Conservation (phyloP, 2,797 vertebrate genomes). For the Micrastur ruficollis region DNA sequence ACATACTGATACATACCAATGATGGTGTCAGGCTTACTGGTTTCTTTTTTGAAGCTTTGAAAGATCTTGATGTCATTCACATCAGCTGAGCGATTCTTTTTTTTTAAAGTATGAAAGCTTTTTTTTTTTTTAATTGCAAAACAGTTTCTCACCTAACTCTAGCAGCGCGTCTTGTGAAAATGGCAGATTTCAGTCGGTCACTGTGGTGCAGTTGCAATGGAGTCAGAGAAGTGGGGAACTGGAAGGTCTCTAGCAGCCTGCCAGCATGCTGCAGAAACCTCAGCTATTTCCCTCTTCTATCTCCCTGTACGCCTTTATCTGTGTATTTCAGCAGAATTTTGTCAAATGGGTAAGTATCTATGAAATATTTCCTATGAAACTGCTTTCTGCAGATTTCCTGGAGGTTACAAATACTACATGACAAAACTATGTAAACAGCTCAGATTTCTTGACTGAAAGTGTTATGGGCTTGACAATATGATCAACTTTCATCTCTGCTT, state of each 20-base stretch:
- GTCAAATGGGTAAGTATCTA: background rate
- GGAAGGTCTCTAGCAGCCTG: background rate
- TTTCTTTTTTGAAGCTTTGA: background rate
- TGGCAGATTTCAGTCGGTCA: background rate
- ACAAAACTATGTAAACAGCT: background rate
- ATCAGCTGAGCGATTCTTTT: background rate
- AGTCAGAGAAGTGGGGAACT: background rate
- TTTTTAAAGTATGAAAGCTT: background rate
- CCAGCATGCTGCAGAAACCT: background rate
- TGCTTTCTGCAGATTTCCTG: background rate
- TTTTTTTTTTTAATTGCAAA: background rate
- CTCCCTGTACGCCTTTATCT: fast-evolving
- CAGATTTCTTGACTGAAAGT: background rate
- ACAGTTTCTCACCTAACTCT: background rate
- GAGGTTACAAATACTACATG: background rate
- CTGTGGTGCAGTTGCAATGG: fast-evolving
- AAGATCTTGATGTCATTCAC: background rate
- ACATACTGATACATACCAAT: background rate
- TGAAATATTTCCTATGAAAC: background rate
- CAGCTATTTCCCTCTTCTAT: background rate
- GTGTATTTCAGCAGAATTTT: background rate
- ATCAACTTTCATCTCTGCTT: background rate
- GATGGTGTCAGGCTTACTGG: background rate
- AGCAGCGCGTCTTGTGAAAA: background rate
- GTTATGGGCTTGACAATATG: background rate